Evolutionary conservation across 2,113 vertebrate genomes (phyloP), one percentile per base, ranked within the genome.

Genomic region (Dasypus novemcinctus): DNA sequence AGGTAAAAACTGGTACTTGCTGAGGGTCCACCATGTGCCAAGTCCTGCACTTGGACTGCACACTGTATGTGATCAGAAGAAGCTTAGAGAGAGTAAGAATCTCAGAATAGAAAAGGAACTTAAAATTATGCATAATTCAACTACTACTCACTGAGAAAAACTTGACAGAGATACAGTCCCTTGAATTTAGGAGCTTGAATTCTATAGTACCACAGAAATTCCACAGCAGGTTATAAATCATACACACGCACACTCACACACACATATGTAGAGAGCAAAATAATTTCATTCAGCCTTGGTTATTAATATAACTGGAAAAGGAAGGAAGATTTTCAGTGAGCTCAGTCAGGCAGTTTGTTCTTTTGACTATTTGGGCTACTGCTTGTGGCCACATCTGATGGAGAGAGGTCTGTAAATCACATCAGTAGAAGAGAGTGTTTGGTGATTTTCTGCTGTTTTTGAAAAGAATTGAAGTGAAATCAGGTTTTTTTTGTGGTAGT

Each of bases 101-200:
- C 27, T 31, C 9, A 57, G 14, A 83, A 29, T 17, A 72, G n/a
- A 18, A 61, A 79, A 87, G 10, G 25, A 88, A 38, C 10, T 81
- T 36, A 72, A 90, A 75, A 59, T 17, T 43, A 41, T 82, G 82
- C n/a, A 38, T 78, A 76, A 82, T 46, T 43, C 41, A 43, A 29
- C 1, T 23, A 81, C 38, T 78, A 21, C 33, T 72, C 18, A 15
- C n/a, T 31, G 63, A 63, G 17, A 54, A 61, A 46, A 87, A 83
- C 74, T 87, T 86, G 57, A 89, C 46, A 54, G 25, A 71, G 12
- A 91, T 27, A 84, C 71, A 83, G 29, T 87, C 36, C 23, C 7
- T 74, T 87, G 57, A 61, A 38, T 85, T 96, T 17, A 66, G 66
- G 61, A 87, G 38, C 59, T 80, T 95, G 49, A 71, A 92, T 63